Base-by-base conservation (phyloP, 30 jellyfish, hydroid and myxozoan species). In the Hydra vulgaris region DNA sequence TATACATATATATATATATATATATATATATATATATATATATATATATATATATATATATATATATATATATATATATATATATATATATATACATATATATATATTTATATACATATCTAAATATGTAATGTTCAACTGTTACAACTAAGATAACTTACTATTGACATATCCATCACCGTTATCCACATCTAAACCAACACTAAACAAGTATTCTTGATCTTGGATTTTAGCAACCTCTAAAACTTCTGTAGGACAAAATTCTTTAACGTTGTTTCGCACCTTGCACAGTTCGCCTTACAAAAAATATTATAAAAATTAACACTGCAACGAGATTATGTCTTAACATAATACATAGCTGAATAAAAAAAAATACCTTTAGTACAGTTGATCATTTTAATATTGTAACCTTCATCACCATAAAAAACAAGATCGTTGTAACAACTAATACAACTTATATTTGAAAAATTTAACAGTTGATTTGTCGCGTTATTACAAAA, bases 371-470 rank as follows among this genome's bases (percentile, higher is more conserved):
- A n/a, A n/a, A n/a, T n/a, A 83, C 98, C 96, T 26, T 87, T 77
- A 15, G 25, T 85, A 26, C 27, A 20, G 66, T 86, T 79, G 67
- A 86, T 76, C 12, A 91, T 90, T 74, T 91, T 91, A 24, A 91
- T 81, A 72, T 91, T 91, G 82, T 27, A 87, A 8, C 98, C 98
- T 86, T 91, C 96, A 82, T 91, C 96, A 27, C 98, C 98, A 85
- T 94, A 91, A 25, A 91, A 70, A 7, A 91, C 67, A 22, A 3
- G 55, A 21, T 86, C 92, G 25, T 83, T 66, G 75, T 71, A 86
- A 4, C 81, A 21, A 19, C 87, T 84, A 56, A 91, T 71, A 86
- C 98, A 91, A 61, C 84, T 91, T 75, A 91, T 76, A 73, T 80
- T 86, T 1, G 87, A 80, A 5, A 70, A 5, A 53, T 67, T 70